A percentile compares a stretch with the other conserved stretches of the same genome.
Evolutionary conservation across 2,113 vertebrate genomes (phyloP).

Genomic region (Cichladusa arquata): DNA sequence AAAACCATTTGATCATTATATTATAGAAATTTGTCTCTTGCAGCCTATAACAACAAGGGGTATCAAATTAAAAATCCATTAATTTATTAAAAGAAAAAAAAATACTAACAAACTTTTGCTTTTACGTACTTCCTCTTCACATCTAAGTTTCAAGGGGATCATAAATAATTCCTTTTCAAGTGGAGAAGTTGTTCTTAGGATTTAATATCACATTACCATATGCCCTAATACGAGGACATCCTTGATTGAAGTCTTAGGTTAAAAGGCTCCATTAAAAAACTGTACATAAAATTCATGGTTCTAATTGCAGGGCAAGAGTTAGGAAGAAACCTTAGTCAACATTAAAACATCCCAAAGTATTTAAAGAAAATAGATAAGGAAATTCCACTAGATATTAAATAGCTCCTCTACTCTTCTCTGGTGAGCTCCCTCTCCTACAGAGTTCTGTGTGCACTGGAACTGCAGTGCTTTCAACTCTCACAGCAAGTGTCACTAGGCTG

Average conservation of each 20-base stretch:
- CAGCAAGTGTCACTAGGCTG: not conserved
- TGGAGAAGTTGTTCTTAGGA: not conserved
- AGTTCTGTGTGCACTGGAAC: not conserved
- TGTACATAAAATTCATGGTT: not conserved
- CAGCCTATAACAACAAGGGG: not conserved
- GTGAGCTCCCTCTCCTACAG: not conserved
- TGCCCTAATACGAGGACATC: not conserved
- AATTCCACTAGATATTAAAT: not conserved
- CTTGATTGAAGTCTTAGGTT: not conserved
- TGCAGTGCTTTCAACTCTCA: not conserved
- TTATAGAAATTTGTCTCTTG: not conserved
- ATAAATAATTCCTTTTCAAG: not conserved
- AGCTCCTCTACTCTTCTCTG: not conserved
- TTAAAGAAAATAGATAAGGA: not conserved
- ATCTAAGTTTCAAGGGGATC: not conserved
- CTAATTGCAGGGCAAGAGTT: not conserved
- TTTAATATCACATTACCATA: not conserved
- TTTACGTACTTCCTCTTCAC: not conserved
- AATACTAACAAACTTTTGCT: not conserved
- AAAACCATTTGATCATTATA: not conserved
- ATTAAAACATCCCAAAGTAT: not conserved
- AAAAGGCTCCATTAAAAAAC: not conserved
- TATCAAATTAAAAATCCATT: not conserved
- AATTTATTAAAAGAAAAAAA: not conserved
- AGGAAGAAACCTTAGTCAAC: not conserved